Evolutionary conservation across 2,888 invertebrate species (phyloP), one percentile per base, ranked within the genome.

Genomic region (Pomacea canaliculata): DNA sequence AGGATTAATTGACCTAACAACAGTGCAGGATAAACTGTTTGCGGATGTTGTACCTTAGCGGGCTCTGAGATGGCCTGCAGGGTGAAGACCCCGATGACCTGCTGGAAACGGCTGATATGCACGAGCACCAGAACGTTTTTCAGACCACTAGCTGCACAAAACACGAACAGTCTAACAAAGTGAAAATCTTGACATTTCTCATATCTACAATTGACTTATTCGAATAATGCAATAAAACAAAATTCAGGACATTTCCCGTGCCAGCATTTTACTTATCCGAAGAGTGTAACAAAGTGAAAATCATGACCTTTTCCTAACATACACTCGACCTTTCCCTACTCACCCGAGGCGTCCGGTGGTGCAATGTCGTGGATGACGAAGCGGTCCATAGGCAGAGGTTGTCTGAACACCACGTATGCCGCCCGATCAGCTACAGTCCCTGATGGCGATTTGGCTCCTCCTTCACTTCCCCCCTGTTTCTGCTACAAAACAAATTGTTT

Each of bases 361-460:
- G 89, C 89, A 63, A 92, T 90, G 83, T 92, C 92, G 83, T 92
- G 92, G 68, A 92, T 87, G 1, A 91, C 91, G 76, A 92, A 91
- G 18, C 92, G 88, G 81, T 92, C 92, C 62, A 92, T 84, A 16
- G 92, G 91, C 46, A 92, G 90, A 7, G 92, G 92, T 84, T 92
- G 92, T 59, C 91, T 83, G 78, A 92, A 89, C 16, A 92, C 92
- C 7, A 90, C 83, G 79, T 85, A 86, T 3, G 83, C 80, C 46
- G 79, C 79, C 68, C 84, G 82, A 79, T 85, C 86, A 27, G 81
- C 65, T 56, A 78, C 80, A 4, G 80, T 80, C 19, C 78, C 76
- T 8, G 81, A 70, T 51, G 80, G 81, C 18, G 77, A 71, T 71
- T 81, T 81, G 67, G 78, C 76, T 16, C 71, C 73, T 19, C 65